These are phyloP conservation scores for Pogona vitticeps DNA, from an alignment of 2,113 vertebrate species.

Conservation along the genomic window DNA sequence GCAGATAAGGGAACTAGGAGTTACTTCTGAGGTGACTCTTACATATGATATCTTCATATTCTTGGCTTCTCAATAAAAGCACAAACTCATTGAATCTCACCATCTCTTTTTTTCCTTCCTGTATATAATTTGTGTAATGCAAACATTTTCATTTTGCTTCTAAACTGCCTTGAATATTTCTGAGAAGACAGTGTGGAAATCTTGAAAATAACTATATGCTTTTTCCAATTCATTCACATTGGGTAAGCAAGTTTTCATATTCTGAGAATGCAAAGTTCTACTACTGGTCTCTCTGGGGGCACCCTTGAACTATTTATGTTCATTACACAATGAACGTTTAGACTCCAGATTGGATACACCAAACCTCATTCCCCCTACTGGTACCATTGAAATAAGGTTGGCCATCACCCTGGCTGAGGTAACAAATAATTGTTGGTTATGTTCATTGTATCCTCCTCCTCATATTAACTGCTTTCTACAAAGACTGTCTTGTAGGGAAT, in stretches of 20 bases:
- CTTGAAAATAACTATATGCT: not conserved
- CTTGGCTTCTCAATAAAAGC: not conserved
- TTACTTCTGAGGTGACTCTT: not conserved
- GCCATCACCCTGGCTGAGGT: not conserved
- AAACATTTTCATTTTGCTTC: not conserved
- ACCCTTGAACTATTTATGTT: not conserved
- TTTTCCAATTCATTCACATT: not conserved
- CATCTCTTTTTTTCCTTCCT: not conserved
- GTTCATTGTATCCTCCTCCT: not conserved
- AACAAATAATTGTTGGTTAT: not conserved
- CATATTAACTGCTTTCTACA: not conserved
- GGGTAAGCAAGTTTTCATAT: not conserved
- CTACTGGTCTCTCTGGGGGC: not conserved
- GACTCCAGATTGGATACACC: not conserved
- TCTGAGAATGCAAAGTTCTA: not conserved
- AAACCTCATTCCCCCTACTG: not conserved
- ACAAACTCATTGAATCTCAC: too few relatives aligned
- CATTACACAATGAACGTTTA: not conserved
- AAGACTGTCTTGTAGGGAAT: not conserved
- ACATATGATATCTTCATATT: not conserved
- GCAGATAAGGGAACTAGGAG: not conserved
- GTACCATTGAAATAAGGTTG: not conserved
- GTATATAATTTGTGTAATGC: not conserved
- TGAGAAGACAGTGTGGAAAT: not conserved
- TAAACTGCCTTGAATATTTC: not conserved